Conservation (phyloP, 1,140 invertebrate genomes). For the Philotrypesis tridentata region DNA sequence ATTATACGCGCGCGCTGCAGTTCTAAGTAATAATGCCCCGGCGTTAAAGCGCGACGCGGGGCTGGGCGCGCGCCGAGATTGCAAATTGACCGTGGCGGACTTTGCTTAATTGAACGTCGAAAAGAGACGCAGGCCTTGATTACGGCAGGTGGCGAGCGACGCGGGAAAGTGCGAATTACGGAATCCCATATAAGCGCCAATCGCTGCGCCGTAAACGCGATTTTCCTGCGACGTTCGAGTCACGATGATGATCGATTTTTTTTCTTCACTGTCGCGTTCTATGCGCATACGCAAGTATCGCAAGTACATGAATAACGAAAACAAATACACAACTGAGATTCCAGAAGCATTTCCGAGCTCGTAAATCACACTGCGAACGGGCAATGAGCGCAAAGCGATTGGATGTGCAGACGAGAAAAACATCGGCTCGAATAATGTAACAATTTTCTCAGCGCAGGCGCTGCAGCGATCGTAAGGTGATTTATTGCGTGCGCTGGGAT, state of each 20-base stretch:
- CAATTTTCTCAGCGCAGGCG: neutral
- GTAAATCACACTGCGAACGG: neutral
- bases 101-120: neutral
- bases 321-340: neutral
- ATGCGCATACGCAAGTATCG: neutral
- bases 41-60: neutral
- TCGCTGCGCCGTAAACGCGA: no score
- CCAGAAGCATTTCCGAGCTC: neutral
- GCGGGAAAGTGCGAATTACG: no score
- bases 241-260: no score
- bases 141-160: neutral
- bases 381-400: no score
- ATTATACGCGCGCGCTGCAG: no score
- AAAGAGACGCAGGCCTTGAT: neutral
- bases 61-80: neutral
- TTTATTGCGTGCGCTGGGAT: neutral
- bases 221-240: no score
- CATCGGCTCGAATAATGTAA: neutral
- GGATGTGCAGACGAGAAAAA: neutral
- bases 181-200: no score
- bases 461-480: neutral
- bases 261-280: no score
- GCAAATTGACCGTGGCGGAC: neutral
- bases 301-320: neutral
- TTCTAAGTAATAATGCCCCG: neutral